phyloP scores from a whole-genome alignment of 2,888 invertebrate genomes.

The Sclerodermus sp. region DNA sequence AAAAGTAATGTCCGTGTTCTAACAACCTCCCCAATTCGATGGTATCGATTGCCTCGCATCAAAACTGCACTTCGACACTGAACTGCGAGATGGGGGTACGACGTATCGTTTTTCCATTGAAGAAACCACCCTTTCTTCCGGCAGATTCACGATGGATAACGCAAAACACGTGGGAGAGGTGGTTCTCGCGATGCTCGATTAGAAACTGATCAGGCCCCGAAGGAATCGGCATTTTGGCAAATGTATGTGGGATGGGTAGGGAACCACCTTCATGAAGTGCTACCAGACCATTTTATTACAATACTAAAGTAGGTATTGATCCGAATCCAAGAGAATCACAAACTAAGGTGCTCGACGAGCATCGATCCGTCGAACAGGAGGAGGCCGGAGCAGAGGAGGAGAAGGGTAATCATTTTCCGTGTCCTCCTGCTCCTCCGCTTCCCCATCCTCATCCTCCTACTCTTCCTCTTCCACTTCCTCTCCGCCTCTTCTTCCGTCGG shows the following conservation, averaged over 20 bases:
- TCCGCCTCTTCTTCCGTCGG: constrained; percentile 34
- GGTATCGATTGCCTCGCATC: no score
- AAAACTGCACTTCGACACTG: no score
- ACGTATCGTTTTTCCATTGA: no score
- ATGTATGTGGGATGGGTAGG: constrained; percentile 6
- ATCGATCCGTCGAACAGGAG: constrained; percentile 32
- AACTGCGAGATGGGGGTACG: no score
- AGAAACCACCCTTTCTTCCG: no score
- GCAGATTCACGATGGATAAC: no score
- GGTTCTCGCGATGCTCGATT: no score
- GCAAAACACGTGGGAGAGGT: no score
- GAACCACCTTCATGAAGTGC: constrained; percentile 35
- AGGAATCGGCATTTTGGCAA: no score
- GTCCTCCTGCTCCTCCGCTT: constrained; percentile 29
- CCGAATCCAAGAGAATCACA: constrained; percentile 40
- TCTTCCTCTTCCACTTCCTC: neutral
- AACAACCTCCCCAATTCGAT: no score
- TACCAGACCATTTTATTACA: constrained; percentile 40
- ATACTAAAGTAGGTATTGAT: constrained; percentile 41
- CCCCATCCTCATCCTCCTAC: constrained; percentile 11
- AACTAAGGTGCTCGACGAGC: constrained; percentile 39
- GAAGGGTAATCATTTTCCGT: constrained; percentile 41
- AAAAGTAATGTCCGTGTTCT: no score
- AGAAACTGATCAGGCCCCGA: no score
- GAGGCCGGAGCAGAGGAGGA: constrained; percentile 15